Percentiles rank a stretch among this genome's conserved stretches.
Evolutionary conservation across 2,797 vertebrate species (phyloP).

Genomic region (Ciconia nigra): DNA sequence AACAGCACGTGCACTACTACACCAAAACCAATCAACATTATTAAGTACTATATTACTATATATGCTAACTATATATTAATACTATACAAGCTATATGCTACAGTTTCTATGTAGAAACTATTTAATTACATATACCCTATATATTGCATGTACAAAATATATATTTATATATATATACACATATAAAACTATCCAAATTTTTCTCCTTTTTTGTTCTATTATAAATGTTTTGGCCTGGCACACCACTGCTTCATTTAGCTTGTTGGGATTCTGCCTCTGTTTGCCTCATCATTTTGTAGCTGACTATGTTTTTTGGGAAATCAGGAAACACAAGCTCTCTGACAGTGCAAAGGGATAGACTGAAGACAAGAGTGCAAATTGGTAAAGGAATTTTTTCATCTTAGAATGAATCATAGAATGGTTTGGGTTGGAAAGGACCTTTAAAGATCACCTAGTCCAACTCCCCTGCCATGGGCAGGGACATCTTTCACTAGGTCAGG

Average conservation of each 20-base stretch:
- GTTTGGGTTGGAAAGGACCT: neutral
- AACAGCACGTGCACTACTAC: neutral
- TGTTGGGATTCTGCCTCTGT: neutral
- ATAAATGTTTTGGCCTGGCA: neutral
- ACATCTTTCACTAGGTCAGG: neutral
- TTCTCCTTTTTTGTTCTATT: neutral
- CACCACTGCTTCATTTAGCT: neutral
- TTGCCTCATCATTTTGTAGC: neutral
- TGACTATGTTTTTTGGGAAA: neutral
- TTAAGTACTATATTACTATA: neutral
- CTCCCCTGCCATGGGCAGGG: neutral
- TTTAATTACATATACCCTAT: neutral
- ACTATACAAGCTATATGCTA: neutral
- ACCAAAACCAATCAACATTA: neutral
- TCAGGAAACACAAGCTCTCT: neutral
- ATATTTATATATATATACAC: neutral
- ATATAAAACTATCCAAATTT: neutral
- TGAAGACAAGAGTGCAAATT: neutral
- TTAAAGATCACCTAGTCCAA: neutral
- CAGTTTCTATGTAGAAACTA: neutral
- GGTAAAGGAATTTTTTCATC: neutral
- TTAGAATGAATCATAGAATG: neutral
- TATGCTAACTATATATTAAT: neutral
- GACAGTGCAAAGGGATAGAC: neutral
- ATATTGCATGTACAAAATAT: neutral